A percentile compares a stretch with the other conserved stretches of the same genome.
These are phyloP conservation scores for Subacronicta megacephala DNA, from an alignment of 2,888 invertebrate species.

Conservation along the genomic window DNA sequence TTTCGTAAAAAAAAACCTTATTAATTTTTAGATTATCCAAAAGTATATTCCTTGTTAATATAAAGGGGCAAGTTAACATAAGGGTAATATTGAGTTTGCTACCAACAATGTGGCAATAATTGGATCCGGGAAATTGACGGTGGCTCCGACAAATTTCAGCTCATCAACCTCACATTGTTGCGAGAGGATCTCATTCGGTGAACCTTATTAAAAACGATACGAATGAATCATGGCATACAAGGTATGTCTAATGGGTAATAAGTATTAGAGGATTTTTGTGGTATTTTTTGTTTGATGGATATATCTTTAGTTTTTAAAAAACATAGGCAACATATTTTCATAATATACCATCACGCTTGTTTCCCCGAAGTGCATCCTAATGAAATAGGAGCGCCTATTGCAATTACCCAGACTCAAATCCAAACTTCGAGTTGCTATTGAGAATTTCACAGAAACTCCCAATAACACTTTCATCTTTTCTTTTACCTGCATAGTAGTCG, in stretches of 20 bases:
- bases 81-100: conserved; percentile 53
- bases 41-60: conserved; percentile 25
- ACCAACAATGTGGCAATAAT: conserved; percentile 66
- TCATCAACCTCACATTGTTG: conserved; percentile 63
- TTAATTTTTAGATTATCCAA: conserved; percentile 12
- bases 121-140: conserved; percentile 65
- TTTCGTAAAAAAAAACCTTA: not conserved
- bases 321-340: no score
- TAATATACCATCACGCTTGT: no score
- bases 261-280: conserved; percentile 14
- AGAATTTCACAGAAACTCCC: no score
- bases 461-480: no score
- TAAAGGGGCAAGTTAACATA: conserved; percentile 40
- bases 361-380: no score
- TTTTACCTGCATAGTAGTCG: no score
- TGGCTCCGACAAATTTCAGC: conserved; percentile 59
- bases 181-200: conserved; percentile 30
- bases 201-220: conserved; percentile 56
- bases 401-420: no score
- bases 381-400: no score
- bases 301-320: no score
- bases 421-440: no score
- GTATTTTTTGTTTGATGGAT: not conserved
- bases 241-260: conserved; percentile 16
- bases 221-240: conserved; percentile 39